These are phyloP conservation scores for Lordiphosa fenestrarum DNA, from an alignment of 2,888 invertebrate species.

Conservation along the genomic window DNA sequence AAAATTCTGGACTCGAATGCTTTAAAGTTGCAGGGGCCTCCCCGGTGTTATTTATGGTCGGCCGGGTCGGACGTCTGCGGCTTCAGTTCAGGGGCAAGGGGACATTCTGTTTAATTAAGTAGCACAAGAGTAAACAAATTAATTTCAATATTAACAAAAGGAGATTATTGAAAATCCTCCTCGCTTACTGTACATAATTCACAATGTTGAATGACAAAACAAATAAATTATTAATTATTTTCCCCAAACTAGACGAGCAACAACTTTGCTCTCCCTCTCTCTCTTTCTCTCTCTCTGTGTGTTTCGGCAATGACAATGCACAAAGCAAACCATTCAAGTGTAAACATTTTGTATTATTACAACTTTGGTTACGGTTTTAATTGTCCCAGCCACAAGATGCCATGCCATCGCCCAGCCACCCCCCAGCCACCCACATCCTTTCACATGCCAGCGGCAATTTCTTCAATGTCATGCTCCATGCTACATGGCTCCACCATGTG, in stretches of 20 bases:
- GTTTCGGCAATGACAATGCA: constrained; percentile 26
- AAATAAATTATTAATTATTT: constrained; percentile 71
- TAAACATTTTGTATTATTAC: constrained; percentile 72
- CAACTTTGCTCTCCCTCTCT: neutral
- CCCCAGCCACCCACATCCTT: constrained; percentile 11
- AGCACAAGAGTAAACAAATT: constrained; percentile 75
- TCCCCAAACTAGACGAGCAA: constrained; percentile 17
- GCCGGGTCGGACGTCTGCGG: constrained; percentile 1
- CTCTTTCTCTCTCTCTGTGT: neutral
- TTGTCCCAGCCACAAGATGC: constrained; percentile 60
- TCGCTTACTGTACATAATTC: constrained; percentile 55
- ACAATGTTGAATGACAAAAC: constrained; percentile 73
- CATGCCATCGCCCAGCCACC: constrained; percentile 8
- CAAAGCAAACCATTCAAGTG: constrained; percentile 71
- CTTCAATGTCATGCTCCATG: constrained; percentile 50
- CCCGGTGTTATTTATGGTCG: constrained; percentile 10
- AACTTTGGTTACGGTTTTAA: constrained; percentile 69
- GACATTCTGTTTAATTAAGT: constrained; percentile 71
- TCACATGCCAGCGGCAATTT: constrained; percentile 43
- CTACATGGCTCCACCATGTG: constrained; percentile 6
- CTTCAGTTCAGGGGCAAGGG: constrained; percentile 1
- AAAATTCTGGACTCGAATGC: constrained; percentile 38
- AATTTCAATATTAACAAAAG: constrained; percentile 75
- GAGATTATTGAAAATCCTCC: constrained; percentile 72
- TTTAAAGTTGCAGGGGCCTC: neutral